Evolutionary conservation across 2,113 vertebrate genomes (phyloP).

Genomic region (Pongo abelii): DNA sequence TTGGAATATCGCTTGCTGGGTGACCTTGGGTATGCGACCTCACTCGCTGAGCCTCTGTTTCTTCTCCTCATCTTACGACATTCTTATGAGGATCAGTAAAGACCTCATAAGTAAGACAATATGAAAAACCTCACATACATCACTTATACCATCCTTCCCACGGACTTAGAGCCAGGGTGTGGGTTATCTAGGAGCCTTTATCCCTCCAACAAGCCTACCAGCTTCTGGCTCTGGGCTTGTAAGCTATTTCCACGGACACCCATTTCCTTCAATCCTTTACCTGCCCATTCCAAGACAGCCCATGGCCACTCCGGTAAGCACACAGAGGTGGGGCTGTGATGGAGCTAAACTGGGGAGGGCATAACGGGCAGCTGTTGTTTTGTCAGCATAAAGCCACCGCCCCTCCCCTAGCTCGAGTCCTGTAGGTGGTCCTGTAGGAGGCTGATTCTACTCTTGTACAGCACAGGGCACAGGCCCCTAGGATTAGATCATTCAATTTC

Average conservation of each 20-base stretch:
- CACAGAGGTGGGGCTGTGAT: not conserved
- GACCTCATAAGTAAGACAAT: not conserved
- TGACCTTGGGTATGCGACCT: not conserved
- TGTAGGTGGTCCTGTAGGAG: not conserved
- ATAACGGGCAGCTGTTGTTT: not conserved
- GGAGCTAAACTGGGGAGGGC: not conserved
- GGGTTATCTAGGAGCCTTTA: not conserved
- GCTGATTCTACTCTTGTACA: not conserved
- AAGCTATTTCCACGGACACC: not conserved
- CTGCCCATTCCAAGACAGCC: not conserved
- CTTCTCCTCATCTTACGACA: not conserved
- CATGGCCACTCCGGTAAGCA: not conserved
- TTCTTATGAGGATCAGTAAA: not conserved
- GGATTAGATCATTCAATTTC: not conserved
- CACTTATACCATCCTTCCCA: not conserved
- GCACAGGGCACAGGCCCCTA: not conserved
- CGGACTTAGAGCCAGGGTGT: not conserved
- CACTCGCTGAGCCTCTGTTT: not conserved
- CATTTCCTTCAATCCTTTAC: not conserved
- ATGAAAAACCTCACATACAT: not conserved
- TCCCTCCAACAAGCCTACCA: not conserved
- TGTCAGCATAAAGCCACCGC: not conserved
- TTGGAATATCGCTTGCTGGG: not conserved
- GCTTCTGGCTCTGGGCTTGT: not conserved
- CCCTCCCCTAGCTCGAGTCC: not conserved